phyloP scores from a whole-genome alignment of 2,113 vertebrate genomes.

The Pelmatolapia mariae region DNA sequence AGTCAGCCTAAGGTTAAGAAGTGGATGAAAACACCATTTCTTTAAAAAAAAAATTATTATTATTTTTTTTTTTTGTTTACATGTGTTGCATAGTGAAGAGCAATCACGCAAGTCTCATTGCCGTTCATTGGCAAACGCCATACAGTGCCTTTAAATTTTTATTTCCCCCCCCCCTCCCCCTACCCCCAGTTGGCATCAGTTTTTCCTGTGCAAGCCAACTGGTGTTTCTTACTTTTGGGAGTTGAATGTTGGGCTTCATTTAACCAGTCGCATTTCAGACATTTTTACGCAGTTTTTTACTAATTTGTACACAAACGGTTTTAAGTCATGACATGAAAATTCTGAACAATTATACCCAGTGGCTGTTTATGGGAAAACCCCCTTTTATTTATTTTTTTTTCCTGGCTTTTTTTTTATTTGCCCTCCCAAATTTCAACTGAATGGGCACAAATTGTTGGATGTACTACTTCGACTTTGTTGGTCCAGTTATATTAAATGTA shows the following conservation, averaged over 20 bases:
- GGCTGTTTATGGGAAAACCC: constrained; percentile 83
- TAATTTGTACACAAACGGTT: constrained; percentile 99
- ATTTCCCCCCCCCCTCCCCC: constrained; percentile 68
- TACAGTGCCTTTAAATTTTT: constrained; percentile 96
- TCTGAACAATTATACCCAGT: constrained; percentile 80
- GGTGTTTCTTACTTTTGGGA: constrained; percentile 95
- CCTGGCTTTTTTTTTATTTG: constrained; percentile 53
- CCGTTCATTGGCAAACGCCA: constrained; percentile 89
- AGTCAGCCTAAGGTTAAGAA: constrained; percentile 77
- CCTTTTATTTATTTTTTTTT: constrained; percentile 80
- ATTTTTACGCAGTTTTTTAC: constrained; percentile 99
- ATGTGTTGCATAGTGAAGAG: constrained; percentile 90
- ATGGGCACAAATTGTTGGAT: constrained; percentile 62
- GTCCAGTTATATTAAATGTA: constrained; percentile 57
- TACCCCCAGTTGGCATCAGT: constrained; percentile 83
- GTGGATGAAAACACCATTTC: constrained; percentile 74
- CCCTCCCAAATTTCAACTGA: constrained; percentile 65
- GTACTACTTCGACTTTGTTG: constrained; percentile 52
- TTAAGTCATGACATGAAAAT: constrained; percentile 87
- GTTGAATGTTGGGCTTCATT: constrained; percentile 96
- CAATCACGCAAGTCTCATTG: constrained; percentile 84
- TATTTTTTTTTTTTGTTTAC: constrained; percentile 71
- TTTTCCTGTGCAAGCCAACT: constrained; percentile 82
- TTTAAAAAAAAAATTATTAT: too few species aligned
- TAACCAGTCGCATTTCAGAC: constrained; percentile 98